Conservation (phyloP, 2,888 invertebrate genomes). For the Amorpha juglandis region DNA sequence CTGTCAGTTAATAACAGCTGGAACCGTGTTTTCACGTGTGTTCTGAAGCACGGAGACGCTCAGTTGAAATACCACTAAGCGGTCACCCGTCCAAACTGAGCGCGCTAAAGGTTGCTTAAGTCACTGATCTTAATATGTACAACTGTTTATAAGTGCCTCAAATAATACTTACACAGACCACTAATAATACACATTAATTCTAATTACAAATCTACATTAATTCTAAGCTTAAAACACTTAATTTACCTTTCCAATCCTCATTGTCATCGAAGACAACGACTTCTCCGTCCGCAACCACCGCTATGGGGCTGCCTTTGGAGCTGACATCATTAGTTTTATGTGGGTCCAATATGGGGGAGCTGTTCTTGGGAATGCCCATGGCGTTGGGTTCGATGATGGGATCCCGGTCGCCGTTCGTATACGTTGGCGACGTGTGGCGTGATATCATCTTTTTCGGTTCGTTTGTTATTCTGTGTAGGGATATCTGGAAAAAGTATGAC, state of each 20-base stretch:
- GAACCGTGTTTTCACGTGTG: too few relatives aligned
- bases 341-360: conserved; percentile 77
- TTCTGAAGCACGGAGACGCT: too few relatives aligned
- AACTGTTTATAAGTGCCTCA: too few relatives aligned
- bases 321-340: conserved; percentile 74
- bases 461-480: conserved; percentile 75
- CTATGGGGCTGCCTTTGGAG: conserved; percentile 82
- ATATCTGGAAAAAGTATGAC: conserved; percentile 60
- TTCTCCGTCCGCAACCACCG: conserved; percentile 89
- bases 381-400: conserved; percentile 56
- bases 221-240: conserved; percentile 16
- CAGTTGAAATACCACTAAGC: too few relatives aligned
- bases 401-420: conserved; percentile 76
- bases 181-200: conserved; percentile 16
- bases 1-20: too few relatives aligned
- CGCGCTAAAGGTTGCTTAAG: too few relatives aligned
- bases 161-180: neutral
- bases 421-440: conserved; percentile 76
- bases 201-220: too few relatives aligned
- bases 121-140: too few relatives aligned
- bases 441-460: conserved; percentile 81
- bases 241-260: conserved; percentile 90
- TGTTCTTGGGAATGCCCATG: conserved; percentile 78
- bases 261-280: conserved; percentile 95
- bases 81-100: too few relatives aligned